These are phyloP conservation scores for Porites lutea DNA, from an alignment of 64 coral and sea anemone species.

Conservation along the genomic window DNA sequence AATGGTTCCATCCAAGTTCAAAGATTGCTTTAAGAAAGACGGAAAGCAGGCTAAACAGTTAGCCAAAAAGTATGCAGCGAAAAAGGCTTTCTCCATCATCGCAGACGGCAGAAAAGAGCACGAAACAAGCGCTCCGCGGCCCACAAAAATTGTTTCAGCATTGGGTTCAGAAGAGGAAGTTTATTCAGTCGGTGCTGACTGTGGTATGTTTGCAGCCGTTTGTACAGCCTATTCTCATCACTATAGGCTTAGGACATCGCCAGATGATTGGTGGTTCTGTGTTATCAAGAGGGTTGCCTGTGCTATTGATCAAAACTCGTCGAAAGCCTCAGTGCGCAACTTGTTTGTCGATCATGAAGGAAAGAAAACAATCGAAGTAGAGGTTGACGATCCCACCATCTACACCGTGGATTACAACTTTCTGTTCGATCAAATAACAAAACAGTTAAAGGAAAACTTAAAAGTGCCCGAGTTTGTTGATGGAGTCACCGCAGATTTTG, in stretches of 20 bases:
- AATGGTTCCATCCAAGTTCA: not conserved
- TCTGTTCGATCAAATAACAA: slow-evolving; percentile 71
- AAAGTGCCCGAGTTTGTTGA: slow-evolving; percentile 89
- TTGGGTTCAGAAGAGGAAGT: slow-evolving; percentile 72
- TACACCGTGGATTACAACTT: not conserved
- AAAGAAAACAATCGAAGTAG: not conserved
- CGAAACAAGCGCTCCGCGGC: not conserved
- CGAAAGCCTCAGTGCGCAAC: not conserved
- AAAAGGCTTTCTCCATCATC: not conserved
- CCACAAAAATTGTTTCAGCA: not conserved
- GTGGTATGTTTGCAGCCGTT: slow-evolving; percentile 75
- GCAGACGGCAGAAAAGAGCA: not conserved
- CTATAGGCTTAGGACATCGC: slow-evolving; percentile 79
- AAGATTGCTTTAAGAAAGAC: not conserved
- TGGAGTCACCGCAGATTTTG: slow-evolving; percentile 78
- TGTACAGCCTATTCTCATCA: slow-evolving; percentile 78
- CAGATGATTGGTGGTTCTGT: slow-evolving; percentile 89
- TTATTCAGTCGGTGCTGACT: slow-evolving; percentile 25
- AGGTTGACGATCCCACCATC: not conserved
- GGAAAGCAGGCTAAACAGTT: not conserved
- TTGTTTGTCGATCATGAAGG: not conserved
- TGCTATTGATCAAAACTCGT: slow-evolving; percentile 21
- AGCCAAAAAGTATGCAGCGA: not conserved
- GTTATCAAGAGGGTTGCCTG: not conserved
- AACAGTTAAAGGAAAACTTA: slow-evolving; percentile 47